Percentiles rank a stretch among this genome's conserved stretches.
phyloP scores from a whole-genome alignment of 2,113 vertebrate species.

The Perognathus longimembris region DNA sequence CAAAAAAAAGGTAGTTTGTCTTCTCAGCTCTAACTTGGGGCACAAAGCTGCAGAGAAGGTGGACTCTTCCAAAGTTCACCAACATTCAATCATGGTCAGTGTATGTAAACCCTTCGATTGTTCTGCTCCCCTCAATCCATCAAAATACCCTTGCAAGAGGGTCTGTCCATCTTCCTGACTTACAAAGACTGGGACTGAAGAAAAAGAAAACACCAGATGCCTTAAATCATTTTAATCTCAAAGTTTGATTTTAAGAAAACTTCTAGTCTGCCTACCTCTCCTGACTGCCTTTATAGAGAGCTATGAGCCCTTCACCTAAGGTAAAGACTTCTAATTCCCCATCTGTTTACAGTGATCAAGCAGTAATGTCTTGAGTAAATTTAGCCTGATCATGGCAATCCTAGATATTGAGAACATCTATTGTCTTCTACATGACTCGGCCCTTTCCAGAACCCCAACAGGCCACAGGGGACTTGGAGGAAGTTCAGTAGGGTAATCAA shows the following conservation, averaged over 20 bases:
- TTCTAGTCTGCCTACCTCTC: neutral
- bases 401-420: conserved; percentile 4
- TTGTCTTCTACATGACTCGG: conserved; percentile 33
- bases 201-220: conserved; percentile 22
- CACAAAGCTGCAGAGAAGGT: neutral
- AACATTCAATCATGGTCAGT: conserved; percentile 25
- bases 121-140: neutral
- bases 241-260: conserved; percentile 39
- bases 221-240: conserved; percentile 43
- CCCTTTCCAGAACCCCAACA: conserved; percentile 47
- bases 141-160: conserved; percentile 18
- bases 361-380: conserved; percentile 7
- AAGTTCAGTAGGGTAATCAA: conserved; percentile 49
- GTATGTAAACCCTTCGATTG: conserved; percentile 19
- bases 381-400: neutral
- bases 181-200: neutral
- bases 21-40: neutral
- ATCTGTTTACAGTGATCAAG: neutral
- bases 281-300: neutral
- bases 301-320: neutral
- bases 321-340: neutral
- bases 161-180: neutral
- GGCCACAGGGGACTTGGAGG: conserved; percentile 49
- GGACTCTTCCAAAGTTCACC: neutral
- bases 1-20: too few relatives aligned